Evolutionary conservation across 2,888 invertebrate species (phyloP), one percentile per base, ranked within the genome.

Genomic region (Antheraea assamensis): DNA sequence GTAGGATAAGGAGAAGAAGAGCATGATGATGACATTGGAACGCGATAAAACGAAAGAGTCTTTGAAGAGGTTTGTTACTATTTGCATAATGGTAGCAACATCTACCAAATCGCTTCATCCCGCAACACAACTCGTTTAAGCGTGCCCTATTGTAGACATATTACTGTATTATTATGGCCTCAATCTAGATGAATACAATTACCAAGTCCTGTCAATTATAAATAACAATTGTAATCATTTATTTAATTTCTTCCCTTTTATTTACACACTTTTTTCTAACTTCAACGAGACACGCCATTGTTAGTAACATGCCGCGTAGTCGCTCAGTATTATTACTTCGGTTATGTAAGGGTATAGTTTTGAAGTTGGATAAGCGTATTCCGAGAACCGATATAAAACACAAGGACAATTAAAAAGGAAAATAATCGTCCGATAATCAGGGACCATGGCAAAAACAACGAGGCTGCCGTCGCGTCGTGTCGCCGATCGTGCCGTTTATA

Each of bases 351-450:
- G 15, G 27, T 61, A 61, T 27, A 61, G 61, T 30, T 64, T 64
- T 30, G 61, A 27, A 64, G 30, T 64, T 24, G 27, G 61, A 64
- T 64, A 64, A 64, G 61, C 61, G 30, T 64, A 64, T 64, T 64
- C 61, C 61, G 27, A 64, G 61, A 64, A 64, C 30, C 61, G 61
- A 27, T 64, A 64, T 1, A 35, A 68, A 31, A 55, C 70, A 30
- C 24, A 35, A 21, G 64, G 24, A 27, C 24, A 21, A 68, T 27
- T 58, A 72, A 52, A 70, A 19, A 61, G 30, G 17, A 35, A 61
- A 30, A 72, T 74, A 72, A 71, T 72, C 61, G 74, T 72, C 74
- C 77, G 72, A 55, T 68, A 72, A 72, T 72, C 66, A 72, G 35
- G 35, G 30, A 31, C 35, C 35, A 31, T 49, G 70, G 27, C 66